Percentiles rank a stretch among this genome's conserved stretches.
phyloP scores from a whole-genome alignment of 2,888 invertebrate species.

The Hypsopygia costalis region DNA sequence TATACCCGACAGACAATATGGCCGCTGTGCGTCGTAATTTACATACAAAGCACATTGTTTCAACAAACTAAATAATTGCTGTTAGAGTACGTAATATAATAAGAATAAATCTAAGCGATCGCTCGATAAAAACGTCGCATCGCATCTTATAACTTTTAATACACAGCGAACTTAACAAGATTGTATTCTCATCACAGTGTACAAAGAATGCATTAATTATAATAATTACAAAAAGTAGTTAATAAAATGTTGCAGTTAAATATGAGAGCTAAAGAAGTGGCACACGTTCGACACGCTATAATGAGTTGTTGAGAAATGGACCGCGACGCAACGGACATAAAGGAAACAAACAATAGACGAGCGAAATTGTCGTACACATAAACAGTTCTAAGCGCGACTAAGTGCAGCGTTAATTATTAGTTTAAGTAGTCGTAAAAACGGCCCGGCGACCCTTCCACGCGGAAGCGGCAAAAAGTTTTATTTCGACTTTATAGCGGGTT shows the following conservation, averaged over 20 bases:
- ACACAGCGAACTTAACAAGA: slow-evolving; percentile 18
- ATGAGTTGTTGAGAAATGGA: slow-evolving; percentile 48
- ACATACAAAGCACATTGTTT: slow-evolving; percentile 12
- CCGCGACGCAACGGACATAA: slow-evolving; percentile 41
- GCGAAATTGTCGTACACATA: slow-evolving; percentile 51
- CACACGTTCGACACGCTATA: slow-evolving; percentile 51
- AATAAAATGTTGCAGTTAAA: slow-evolving; percentile 47
- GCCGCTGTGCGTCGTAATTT: slow-evolving; percentile 4
- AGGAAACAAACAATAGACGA: slow-evolving; percentile 54
- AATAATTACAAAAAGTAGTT: slow-evolving; percentile 53
- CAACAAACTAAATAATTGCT: slow-evolving; percentile 8
- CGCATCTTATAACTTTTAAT: slow-evolving; percentile 18
- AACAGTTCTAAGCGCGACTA: slow-evolving; percentile 55
- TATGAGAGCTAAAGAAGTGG: slow-evolving; percentile 34
- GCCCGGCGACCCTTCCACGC: slow-evolving; percentile 13
- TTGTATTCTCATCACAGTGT: slow-evolving; percentile 28
- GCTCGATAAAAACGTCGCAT: slow-evolving; percentile 13
- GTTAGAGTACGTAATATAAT: slow-evolving; percentile 2
- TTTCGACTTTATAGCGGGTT: slow-evolving; percentile 20
- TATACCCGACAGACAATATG: slow-evolving; percentile 9
- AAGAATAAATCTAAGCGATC: slow-evolving; percentile 7
- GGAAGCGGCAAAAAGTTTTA: slow-evolving; percentile 37
- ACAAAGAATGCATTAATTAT: slow-evolving; percentile 50
- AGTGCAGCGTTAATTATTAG: slow-evolving; percentile 66
- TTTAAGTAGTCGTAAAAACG: slow-evolving; percentile 59